phyloP scores from a whole-genome alignment of 2,888 invertebrate species.

The Tanytarsus gracilentus region DNA sequence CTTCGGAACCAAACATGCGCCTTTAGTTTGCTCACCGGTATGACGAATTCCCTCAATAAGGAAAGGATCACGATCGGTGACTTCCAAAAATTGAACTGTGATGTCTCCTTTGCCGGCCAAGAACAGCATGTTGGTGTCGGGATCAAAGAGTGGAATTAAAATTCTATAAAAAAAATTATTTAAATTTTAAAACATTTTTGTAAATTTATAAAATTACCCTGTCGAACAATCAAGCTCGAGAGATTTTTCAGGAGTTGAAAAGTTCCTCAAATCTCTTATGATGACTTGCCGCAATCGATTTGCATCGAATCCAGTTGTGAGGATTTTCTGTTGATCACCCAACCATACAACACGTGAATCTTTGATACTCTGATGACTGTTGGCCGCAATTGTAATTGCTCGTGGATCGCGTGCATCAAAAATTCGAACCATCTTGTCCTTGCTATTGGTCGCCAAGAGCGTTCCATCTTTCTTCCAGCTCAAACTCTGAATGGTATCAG shows the following conservation, averaged over 20 bases:
- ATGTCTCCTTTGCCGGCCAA: conserved; percentile 92
- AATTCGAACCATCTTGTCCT: conserved; percentile 81
- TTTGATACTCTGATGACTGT: conserved; percentile 83
- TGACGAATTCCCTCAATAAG: conserved; percentile 62
- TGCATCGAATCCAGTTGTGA: conserved; percentile 86
- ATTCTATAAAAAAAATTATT: conserved; percentile 41
- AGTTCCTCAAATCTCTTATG: conserved; percentile 77
- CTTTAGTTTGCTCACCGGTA: conserved; percentile 85
- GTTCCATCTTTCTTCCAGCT: conserved; percentile 84
- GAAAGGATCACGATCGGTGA: conserved; percentile 79
- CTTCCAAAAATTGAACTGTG: conserved; percentile 81
- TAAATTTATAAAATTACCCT: conserved; percentile 42
- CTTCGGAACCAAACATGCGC: conserved; percentile 87
- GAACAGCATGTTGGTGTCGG: conserved; percentile 92
- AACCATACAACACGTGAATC: conserved; percentile 88
- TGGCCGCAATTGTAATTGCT: conserved; percentile 54
- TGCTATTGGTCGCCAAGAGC: conserved; percentile 72
- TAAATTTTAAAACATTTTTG: neutral
- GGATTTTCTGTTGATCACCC: conserved; percentile 69
- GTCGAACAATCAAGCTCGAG: conserved; percentile 77
- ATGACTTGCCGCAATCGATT: conserved; percentile 79
- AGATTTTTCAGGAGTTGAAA: conserved; percentile 66
- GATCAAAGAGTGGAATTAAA: conserved; percentile 84
- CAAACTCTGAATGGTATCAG: conserved; percentile 79
- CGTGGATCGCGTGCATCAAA: conserved; percentile 66